Base-by-base conservation (phyloP, 2,888 invertebrate genomes). In the Danaus chrysippus region DNA sequence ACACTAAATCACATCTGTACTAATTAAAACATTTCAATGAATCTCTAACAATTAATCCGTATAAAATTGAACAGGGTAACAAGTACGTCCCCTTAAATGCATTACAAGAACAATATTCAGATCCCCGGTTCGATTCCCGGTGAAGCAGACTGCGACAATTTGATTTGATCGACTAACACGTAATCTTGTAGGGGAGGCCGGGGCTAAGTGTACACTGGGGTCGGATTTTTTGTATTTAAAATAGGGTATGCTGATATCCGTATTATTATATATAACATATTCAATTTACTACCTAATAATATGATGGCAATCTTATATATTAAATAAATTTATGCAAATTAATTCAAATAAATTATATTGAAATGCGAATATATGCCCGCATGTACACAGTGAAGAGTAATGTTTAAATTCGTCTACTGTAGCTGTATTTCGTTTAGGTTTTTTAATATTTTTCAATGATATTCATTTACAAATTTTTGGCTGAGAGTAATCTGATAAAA, bases 91-190 rank as follows among this genome's bases (percentile, higher is more conserved):
- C 23, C 49, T 49, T 17, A 42, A 42, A 53, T 54, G 60, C 52
- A 63, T 60, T 61, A 63, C 19, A 54, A 49, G 58, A 34, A 63
- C 65, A 65, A 61, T 65, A 58, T 58, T 58, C 46, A 62, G 67
- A 67, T 67, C 60, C 58, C 64, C 60, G 64, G 58, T 70, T 71
- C 71, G 70, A 70, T 58, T 71, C 72, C 68, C 71, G 71, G 73
- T 71, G 74, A 68, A 71, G 68, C 71, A 77, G 75, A 76, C 76
- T 74, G 75, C 70, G 73, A 77, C 75, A 76, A 77, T 77, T 76
- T 69, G 73, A 75, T 77, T 77, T 76, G 73, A 73, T 73, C 74
- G 70, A 65, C 69, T 68, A 62, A 71, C 69, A 67, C 68, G 71
- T 70, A 70, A 73, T 70, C 70, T 71, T 64, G 44, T 63, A 64